phyloP scores from a whole-genome alignment of 2,888 invertebrate species.

The Standfussiana lucernea region DNA sequence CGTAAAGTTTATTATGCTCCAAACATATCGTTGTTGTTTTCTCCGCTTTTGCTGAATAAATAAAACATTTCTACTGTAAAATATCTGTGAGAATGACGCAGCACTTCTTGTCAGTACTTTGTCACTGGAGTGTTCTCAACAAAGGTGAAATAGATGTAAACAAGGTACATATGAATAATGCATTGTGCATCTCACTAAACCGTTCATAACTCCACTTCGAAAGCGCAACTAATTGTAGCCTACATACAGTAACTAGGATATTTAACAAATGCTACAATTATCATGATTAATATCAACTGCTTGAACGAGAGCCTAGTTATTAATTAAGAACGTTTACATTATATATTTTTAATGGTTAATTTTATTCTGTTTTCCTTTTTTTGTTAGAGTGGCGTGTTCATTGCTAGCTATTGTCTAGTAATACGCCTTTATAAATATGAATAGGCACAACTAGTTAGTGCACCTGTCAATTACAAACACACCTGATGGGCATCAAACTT shows the following conservation, averaged over 20 bases:
- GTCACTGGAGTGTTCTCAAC: conserved; percentile 61
- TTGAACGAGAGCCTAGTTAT: conserved; percentile 43
- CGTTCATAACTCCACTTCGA: conserved; percentile 76
- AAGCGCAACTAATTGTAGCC: conserved; percentile 78
- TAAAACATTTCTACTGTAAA: conserved; percentile 13
- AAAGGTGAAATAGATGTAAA: conserved; percentile 74
- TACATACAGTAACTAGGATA: conserved; percentile 60
- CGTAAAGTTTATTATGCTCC: conserved; percentile 16
- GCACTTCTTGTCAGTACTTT: conserved; percentile 15
- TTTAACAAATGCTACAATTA: conserved; percentile 64
- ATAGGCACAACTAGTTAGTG: conserved; percentile 59
- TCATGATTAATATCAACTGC: conserved; percentile 59
- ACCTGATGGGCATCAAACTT: conserved; percentile 56
- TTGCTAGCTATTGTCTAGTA: conserved; percentile 55
- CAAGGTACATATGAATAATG: conserved; percentile 76
- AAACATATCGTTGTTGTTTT: conserved; percentile 15
- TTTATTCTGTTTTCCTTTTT: conserved; percentile 36
- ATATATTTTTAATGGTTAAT: conserved; percentile 30
- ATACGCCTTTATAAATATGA: conserved; percentile 61
- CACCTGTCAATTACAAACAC: conserved; percentile 66
- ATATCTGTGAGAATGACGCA: conserved; percentile 18
- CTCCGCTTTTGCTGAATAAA: conserved; percentile 9
- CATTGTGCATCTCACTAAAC: conserved; percentile 75
- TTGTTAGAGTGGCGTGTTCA: conserved; percentile 23
- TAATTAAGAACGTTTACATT: conserved; percentile 34